Conservation (phyloP, 2,797 vertebrate species). For the Onychomys torridus region DNA sequence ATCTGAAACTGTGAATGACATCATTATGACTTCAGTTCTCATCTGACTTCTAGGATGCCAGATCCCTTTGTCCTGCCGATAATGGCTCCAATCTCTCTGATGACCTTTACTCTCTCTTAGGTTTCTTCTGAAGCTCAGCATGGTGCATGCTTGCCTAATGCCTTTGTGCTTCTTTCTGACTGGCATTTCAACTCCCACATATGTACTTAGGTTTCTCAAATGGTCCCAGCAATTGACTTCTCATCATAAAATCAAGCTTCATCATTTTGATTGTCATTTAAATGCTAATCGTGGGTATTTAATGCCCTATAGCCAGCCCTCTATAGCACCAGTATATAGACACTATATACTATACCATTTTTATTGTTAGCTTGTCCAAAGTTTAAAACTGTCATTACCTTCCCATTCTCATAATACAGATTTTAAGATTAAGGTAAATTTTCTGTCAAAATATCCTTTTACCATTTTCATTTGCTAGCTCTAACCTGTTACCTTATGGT, state of each 20-base stretch:
- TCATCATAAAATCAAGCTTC: background rate
- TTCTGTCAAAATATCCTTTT: background rate
- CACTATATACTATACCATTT: background rate
- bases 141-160: fast-evolving
- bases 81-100: background rate
- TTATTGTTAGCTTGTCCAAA: background rate
- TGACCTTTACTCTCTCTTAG: background rate
- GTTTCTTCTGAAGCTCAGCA: background rate
- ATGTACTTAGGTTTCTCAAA: background rate
- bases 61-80: background rate
- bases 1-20: background rate
- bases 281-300: background rate
- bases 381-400: background rate
- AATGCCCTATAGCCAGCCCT: background rate
- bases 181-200: background rate
- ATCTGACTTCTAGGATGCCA: background rate
- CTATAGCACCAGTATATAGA: background rate
- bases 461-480: background rate
- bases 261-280: background rate
- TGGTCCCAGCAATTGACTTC: background rate
- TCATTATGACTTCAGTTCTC: background rate
- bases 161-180: background rate
- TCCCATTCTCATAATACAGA: background rate
- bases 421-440: background rate
- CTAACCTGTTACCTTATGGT: background rate